Evolutionary conservation across 2,888 invertebrate genomes (phyloP), one percentile per base, ranked within the genome.

Genomic region (Cacoxenus indagator): DNA sequence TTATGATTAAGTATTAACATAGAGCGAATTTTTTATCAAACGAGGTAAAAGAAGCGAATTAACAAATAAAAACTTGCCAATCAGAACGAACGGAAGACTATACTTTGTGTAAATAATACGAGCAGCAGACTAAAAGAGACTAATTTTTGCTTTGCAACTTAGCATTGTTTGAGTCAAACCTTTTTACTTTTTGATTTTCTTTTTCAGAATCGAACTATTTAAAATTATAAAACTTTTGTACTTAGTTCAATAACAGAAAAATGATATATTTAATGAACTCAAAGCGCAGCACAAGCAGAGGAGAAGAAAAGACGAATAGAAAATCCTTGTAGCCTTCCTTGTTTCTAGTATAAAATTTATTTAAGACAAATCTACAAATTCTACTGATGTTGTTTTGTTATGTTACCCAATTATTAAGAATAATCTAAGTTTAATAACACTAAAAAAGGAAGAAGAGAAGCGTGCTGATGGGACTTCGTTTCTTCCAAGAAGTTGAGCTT

Each of bases 11-110:
- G 31, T 31, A 31, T 31, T 31, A 31, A 31, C 31, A 31, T 8
- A 5, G 9, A 31, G 9, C 5, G 31, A 31, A 31, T 31, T 31
- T 31, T 31, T 31, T 31, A 31, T 31, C 9, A 5, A 31, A 31
- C 31, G 9, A 31, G 5, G 9, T 17, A 29, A 26, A 19, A 59
- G 27, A 29, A 29, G 27, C 24, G 24, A 54, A 54, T 19, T 14
- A 57, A 27, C 59, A 31, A 69, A 73, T 66, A 59, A 75, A 59
- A 74, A 79, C 79, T 79, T 79, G 79, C 79, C 79, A 79, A 79
- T 75, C 78, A 73, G 72, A 74, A 78, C 71, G 80, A 31, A 8
- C 31, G 31, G 31, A 31, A 31, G 9, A 31, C 5, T 5, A 31
- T 8, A 31, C 5, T 9, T 31, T 8, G 9, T 31, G 31, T 31